Percentiles rank a stretch among this genome's conserved stretches.
Evolutionary conservation across 2,888 invertebrate species (phyloP).

Genomic region (Chrysopilus asiliformis): DNA sequence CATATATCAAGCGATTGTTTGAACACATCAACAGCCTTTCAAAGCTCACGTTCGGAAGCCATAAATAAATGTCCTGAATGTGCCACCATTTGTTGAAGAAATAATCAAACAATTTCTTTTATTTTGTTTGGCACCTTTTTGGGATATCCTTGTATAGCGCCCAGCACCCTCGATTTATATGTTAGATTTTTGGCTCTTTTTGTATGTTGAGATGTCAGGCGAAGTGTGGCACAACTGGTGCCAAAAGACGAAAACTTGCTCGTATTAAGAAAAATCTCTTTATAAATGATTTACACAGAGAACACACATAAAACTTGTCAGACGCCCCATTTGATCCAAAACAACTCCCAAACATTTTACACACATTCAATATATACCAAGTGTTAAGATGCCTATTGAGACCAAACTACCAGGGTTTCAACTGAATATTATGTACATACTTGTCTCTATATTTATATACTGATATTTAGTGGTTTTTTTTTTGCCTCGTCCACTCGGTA

Average conservation of each 20-base stretch:
- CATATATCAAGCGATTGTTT: no score
- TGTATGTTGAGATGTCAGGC: not conserved
- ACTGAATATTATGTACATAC: no score
- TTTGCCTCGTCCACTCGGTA: no score
- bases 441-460: no score
- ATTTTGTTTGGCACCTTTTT: constrained; percentile 5
- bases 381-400: not conserved
- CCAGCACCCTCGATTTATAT: no score
- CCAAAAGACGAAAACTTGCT: constrained; percentile 8
- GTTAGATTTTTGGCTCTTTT: not conserved
- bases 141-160: not conserved
- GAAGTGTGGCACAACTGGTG: constrained; percentile 8
- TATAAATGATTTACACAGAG: constrained; percentile 15
- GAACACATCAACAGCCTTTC: no score
- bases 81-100: constrained; percentile 7
- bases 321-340: constrained; percentile 12
- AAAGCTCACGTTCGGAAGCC: constrained; percentile 9
- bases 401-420: no score
- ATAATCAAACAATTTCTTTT: constrained; percentile 9
- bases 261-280: constrained; percentile 15
- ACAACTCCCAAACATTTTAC: not conserved
- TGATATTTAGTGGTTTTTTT: no score
- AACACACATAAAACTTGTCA: constrained; percentile 15
- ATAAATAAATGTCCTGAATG: constrained; percentile 12
- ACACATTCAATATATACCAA: not conserved